Evolutionary conservation across 2,888 invertebrate genomes (phyloP).

Genomic region (Rhaphigaster nebulosa): DNA sequence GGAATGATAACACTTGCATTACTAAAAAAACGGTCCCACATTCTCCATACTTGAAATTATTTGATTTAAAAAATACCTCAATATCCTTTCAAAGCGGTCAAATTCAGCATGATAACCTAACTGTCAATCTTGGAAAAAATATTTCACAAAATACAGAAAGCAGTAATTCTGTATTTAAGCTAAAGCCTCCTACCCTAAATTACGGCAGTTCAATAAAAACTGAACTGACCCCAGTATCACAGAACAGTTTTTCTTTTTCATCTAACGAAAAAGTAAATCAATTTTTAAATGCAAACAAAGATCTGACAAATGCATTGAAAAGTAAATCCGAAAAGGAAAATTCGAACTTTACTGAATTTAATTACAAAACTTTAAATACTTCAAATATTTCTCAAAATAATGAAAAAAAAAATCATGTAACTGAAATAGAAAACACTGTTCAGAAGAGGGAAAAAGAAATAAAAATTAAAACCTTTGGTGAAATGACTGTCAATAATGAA

Average conservation of each 20-base stretch:
- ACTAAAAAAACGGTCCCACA: neutral
- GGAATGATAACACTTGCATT: neutral
- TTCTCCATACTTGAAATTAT: slow-evolving; percentile 33
- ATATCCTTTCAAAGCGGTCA: neutral
- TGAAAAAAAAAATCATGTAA: neutral
- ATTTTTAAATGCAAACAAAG: neutral
- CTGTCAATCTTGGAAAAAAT: neutral
- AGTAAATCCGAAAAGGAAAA: neutral
- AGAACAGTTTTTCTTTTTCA: neutral
- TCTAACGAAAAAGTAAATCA: neutral
- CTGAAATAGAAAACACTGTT: neutral
- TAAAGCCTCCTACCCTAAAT: neutral
- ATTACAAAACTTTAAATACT: neutral
- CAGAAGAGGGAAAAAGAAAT: neutral
- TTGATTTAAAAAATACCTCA: neutral
- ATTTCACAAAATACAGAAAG: slow-evolving; percentile 4
- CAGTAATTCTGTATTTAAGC: neutral
- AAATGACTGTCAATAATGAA: neutral
- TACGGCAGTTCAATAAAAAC: neutral
- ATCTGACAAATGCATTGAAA: neutral
- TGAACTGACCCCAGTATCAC: neutral
- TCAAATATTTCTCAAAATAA: slow-evolving; percentile 9
- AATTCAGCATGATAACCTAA: neutral
- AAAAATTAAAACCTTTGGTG: neutral
- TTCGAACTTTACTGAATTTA: neutral